A percentile compares a stretch with the other conserved stretches of the same genome.
Evolutionary conservation across 2,797 vertebrate species (phyloP).

Genomic region (Leucoraja ocellata): DNA sequence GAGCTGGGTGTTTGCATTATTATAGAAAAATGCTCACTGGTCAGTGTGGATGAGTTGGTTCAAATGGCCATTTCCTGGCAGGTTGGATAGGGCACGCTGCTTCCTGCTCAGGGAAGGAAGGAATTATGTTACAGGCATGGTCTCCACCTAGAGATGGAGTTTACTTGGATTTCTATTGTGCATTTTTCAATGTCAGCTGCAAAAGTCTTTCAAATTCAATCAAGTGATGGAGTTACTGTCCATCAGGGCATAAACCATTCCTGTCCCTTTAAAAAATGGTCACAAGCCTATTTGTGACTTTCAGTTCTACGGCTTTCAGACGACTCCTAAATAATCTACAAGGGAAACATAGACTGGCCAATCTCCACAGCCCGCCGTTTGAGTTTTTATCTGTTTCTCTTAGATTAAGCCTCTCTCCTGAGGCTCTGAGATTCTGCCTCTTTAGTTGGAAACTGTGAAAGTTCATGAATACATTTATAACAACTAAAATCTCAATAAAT

Average conservation of each 20-base stretch:
- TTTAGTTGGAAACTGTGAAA: conserved; percentile 53
- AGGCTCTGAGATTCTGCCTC: conserved; percentile 48
- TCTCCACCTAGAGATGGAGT: neutral
- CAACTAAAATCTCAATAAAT: conserved; percentile 68
- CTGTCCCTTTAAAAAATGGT: too few relatives aligned
- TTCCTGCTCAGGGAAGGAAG: neutral
- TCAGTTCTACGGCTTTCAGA: neutral
- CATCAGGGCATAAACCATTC: neutral
- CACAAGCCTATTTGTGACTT: neutral
- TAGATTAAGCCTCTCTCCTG: conserved; percentile 48
- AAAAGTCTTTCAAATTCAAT: neutral
- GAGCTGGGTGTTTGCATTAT: too few relatives aligned
- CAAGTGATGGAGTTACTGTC: neutral
- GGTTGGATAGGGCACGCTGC: too few relatives aligned
- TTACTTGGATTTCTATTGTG: neutral
- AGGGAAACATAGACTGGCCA: neutral
- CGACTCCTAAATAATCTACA: neutral
- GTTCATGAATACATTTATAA: conserved; percentile 64
- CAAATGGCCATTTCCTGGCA: neutral
- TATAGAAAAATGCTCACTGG: too few relatives aligned
- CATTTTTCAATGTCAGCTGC: neutral
- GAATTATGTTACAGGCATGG: neutral
- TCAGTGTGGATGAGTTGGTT: too few relatives aligned
- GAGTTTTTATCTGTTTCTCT: conserved; percentile 56
- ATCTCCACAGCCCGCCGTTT: conserved; percentile 56